Evolutionary conservation across 64 coral and sea anemone species (phyloP), one percentile per base, ranked within the genome.

Genomic region (Dendrophyllia cribrosa): DNA sequence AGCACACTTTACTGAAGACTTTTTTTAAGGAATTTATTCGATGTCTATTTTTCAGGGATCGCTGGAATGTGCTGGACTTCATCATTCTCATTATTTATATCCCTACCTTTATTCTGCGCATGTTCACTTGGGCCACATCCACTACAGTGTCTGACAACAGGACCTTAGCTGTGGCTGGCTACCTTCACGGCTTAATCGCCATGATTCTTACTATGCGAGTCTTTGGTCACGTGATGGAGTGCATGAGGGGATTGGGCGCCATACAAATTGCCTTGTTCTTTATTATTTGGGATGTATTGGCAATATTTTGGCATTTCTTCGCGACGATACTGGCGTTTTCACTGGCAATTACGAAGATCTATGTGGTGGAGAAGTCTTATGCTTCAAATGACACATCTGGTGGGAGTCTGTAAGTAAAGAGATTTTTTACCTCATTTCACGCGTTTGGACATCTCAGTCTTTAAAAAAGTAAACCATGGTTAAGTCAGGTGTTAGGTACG

Each of bases 41-140:
- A 34, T 34, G 34, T 34, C 34, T 34, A 34, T 34, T 34, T 55
- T 21, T 5, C 43, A 76, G 74, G 16, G 74, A 76, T 76, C 74
- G 47, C 7, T 76, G 74, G 74, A 76, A 76, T 53, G 6, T 51
- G n/a, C 58, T 82, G 22, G 79, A 82, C 44, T 16, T 62, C 3
- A 17, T 82, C 55, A 82, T 8, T 17, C 23, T 82, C 6, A 10
- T 16, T 65, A 16, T 63, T 23, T 82, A 62, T 56, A 16, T 82
- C 4, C 5, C 62, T 1, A 82, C 79, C 15, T 82, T 82, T 48
- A 63, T 62, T 20, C 34, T 82, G 23, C 58, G 79, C 12, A 43
- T 82, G 58, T 20, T 82, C 25, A 62, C 79, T 20, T 82, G 79
- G 58, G 55, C 10, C 43, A 59, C 22, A 44, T 62, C 9, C 56